Evolutionary conservation across 2,888 invertebrate genomes (phyloP).

Genomic region (Papilio elwesi): DNA sequence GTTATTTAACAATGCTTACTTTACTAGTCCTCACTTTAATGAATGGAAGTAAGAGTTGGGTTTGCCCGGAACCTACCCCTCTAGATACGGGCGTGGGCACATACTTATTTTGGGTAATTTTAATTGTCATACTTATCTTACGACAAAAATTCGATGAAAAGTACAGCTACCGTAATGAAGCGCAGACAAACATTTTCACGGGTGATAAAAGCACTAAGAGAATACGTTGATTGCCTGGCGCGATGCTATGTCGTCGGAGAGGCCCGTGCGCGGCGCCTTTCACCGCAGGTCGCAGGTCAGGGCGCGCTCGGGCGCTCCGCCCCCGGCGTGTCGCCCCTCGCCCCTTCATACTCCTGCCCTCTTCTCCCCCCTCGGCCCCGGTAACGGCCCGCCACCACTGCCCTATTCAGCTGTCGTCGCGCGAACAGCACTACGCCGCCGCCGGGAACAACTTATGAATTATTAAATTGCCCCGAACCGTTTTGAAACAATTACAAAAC

Average conservation of each 20-base stretch:
- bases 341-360: conserved; percentile 44
- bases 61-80: too few relatives aligned
- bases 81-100: too few relatives aligned
- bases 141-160: conserved; percentile 4
- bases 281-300: conserved; percentile 83
- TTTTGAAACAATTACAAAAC: conserved; percentile 81
- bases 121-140: too few relatives aligned
- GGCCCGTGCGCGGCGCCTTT: conserved; percentile 73
- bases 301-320: conserved; percentile 84
- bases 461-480: conserved; percentile 73
- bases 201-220: conserved; percentile 45
- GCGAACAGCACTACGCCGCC: conserved; percentile 69
- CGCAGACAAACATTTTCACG: conserved; percentile 15
- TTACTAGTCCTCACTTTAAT: too few relatives aligned
- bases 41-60: too few relatives aligned
- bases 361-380: conserved; percentile 54
- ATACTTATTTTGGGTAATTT: too few relatives aligned
- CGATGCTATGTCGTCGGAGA: conserved; percentile 71
- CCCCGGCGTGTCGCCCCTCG: conserved; percentile 60
- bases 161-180: conserved; percentile 9
- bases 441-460: conserved; percentile 80
- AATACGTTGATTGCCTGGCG: conserved; percentile 66
- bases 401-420: conserved; percentile 81
- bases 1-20: too few relatives aligned
- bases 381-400: conserved; percentile 74